These are phyloP conservation scores for Helicorthomorpha holstii DNA, from an alignment of 1,140 invertebrate species.

Conservation along the genomic window DNA sequence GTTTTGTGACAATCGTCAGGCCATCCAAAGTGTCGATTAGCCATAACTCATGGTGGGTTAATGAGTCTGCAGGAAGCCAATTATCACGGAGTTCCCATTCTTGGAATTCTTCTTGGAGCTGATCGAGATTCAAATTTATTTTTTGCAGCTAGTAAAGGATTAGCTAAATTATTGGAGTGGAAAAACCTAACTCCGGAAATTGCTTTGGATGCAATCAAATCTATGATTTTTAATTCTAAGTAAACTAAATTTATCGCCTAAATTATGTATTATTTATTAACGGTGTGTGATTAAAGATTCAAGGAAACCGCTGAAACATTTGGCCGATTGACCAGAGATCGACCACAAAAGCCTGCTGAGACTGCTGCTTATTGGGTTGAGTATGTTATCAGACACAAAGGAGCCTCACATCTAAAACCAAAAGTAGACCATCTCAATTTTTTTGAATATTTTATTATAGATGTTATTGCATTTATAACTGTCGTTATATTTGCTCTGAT, in stretches of 20 bases:
- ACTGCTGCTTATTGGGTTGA: slow-evolving; percentile 19
- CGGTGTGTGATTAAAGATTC: background rate
- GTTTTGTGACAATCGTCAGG: slow-evolving; percentile 9
- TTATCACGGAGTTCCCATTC: slow-evolving; percentile 49
- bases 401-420: slow-evolving; percentile 29
- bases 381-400: slow-evolving; percentile 18
- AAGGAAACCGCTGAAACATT: background rate
- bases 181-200: background rate
- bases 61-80: slow-evolving; percentile 53
- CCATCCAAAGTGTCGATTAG: slow-evolving; percentile 24
- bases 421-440: slow-evolving; percentile 38
- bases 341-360: slow-evolving; percentile 13
- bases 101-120: slow-evolving; percentile 49
- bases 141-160: background rate
- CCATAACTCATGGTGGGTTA: slow-evolving; percentile 54
- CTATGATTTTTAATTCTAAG: background rate
- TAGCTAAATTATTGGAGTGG: background rate
- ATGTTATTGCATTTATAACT: slow-evolving; percentile 29
- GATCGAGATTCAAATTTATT: slow-evolving; percentile 30
- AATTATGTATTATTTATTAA: background rate
- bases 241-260: too few species aligned
- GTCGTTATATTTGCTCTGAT: too few species aligned
- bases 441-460: slow-evolving; percentile 35
- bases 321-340: slow-evolving; percentile 13
- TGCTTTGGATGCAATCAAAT: background rate